Evolutionary conservation across 2,888 invertebrate species (phyloP).

Genomic region (Tinea trinotella): DNA sequence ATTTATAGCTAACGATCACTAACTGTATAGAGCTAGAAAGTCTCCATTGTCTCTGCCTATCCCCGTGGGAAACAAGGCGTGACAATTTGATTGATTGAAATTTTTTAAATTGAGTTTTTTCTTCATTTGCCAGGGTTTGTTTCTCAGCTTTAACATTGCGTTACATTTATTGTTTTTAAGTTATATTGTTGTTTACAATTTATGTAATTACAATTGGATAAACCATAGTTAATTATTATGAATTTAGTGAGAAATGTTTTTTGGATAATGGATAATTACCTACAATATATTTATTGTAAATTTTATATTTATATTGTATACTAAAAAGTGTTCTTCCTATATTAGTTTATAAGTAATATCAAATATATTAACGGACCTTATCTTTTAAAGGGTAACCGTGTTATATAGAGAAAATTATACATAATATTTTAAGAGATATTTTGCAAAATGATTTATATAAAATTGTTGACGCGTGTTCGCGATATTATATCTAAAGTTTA

Average conservation of each 20-base stretch:
- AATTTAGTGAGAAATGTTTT: neutral
- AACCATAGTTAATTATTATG: too few species aligned
- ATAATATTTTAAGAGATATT: conserved; percentile 70
- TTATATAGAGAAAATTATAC: neutral
- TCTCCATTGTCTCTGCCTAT: too few species aligned
- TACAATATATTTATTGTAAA: conserved; percentile 10
- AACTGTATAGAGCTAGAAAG: too few species aligned
- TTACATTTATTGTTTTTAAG: too few species aligned
- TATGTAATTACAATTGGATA: too few species aligned
- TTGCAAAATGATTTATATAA: conserved; percentile 34
- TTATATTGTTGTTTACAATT: too few species aligned
- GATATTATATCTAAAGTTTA: neutral
- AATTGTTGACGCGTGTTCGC: neutral
- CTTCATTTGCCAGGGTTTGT: too few species aligned
- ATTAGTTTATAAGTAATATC: conserved; percentile 13
- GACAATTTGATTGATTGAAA: too few species aligned
- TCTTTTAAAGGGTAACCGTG: neutral
- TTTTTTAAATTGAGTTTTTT: too few species aligned
- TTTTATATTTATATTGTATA: conserved; percentile 11
- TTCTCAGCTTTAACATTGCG: too few species aligned
- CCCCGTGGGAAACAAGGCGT: too few species aligned
- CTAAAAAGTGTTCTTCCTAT: conserved; percentile 17
- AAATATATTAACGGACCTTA: neutral
- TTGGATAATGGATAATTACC: neutral
- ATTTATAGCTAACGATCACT: too few species aligned